Conservation (phyloP, 2,888 invertebrate species). For the Drosophila cognata region DNA sequence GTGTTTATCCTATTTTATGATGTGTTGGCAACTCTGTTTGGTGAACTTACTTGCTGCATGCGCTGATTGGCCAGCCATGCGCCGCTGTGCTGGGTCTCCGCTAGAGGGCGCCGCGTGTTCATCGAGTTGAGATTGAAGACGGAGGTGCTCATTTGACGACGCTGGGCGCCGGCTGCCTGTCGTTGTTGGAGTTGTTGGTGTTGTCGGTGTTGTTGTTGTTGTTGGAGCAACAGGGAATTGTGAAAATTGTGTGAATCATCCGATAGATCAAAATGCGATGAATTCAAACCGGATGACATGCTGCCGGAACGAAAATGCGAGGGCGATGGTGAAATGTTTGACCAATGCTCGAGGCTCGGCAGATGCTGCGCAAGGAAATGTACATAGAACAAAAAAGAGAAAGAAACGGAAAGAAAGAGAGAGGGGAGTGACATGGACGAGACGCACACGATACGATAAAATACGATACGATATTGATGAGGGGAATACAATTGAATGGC, state of each 20-base stretch:
- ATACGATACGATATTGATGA: slow-evolving; percentile 54
- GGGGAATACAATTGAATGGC: slow-evolving; percentile 17
- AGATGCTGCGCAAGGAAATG: slow-evolving; percentile 59
- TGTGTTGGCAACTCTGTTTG: neutral
- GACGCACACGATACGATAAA: slow-evolving; percentile 25
- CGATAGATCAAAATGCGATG: slow-evolving; percentile 84
- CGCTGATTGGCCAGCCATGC: slow-evolving; percentile 76
- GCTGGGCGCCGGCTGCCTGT: slow-evolving; percentile 71
- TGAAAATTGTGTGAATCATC: slow-evolving; percentile 83
- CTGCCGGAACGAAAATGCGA: slow-evolving; percentile 85
- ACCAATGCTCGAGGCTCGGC: slow-evolving; percentile 84
- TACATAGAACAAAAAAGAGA: slow-evolving; percentile 53
- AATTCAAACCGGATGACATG: slow-evolving; percentile 85
- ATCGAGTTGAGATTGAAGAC: slow-evolving; percentile 86
- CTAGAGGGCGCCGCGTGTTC: slow-evolving; percentile 69
- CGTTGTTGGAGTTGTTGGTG: slow-evolving; percentile 78
- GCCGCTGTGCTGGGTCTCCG: slow-evolving; percentile 67
- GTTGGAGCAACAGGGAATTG: slow-evolving; percentile 82
- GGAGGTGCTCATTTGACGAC: slow-evolving; percentile 85
- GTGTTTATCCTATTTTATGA: neutral
- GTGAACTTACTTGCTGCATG: slow-evolving; percentile 87
- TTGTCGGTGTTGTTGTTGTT: slow-evolving; percentile 67
- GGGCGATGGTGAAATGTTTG: slow-evolving; percentile 84
- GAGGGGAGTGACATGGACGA: slow-evolving; percentile 51
- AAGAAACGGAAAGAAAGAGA: slow-evolving; percentile 48